A percentile compares a stretch with the other conserved stretches of the same genome.
Conservation (phyloP, 2,113 vertebrate species). For the Osmerus mordax region DNA sequence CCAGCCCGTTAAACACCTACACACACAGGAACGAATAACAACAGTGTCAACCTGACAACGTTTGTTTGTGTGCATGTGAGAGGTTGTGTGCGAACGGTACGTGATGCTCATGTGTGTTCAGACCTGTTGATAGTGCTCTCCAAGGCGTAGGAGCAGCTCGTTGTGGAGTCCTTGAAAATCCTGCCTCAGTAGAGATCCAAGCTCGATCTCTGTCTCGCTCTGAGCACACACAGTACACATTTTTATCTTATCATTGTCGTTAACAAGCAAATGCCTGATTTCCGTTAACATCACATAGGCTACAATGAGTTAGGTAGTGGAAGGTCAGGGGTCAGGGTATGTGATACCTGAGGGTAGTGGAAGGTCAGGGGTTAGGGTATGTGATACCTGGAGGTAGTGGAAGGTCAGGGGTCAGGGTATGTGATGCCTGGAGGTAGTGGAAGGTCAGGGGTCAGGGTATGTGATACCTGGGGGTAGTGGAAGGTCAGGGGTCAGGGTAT, state of each 20-base stretch:
- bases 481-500: conserved; percentile 57
- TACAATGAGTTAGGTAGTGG: conserved; percentile 76
- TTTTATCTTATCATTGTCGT: too few relatives aligned
- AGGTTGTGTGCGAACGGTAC: neutral
- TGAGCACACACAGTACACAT: conserved; percentile 44
- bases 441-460: conserved; percentile 65
- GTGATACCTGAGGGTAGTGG: conserved; percentile 90
- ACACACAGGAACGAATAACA: accelerated
- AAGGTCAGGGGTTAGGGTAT: conserved; percentile 58
- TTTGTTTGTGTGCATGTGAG: neutral
- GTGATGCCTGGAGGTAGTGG: conserved; percentile 90
- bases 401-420: conserved; percentile 57
- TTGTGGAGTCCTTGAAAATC: conserved; percentile 98
- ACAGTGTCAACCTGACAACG: neutral
- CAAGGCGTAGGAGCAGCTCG: conserved; percentile 88
- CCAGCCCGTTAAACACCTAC: conserved; percentile 88
- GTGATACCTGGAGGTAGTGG: conserved; percentile 90
- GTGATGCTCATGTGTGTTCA: neutral
- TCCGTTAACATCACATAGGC: too few relatives aligned
- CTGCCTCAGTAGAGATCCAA: conserved; percentile 91
- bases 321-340: conserved; percentile 57
- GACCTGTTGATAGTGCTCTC: conserved; percentile 95
- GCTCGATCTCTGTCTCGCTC: conserved; percentile 96
- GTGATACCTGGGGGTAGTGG: conserved; percentile 89
- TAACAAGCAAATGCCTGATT: too few relatives aligned